A percentile compares a stretch with the other conserved stretches of the same genome.
Evolutionary conservation across 2,888 invertebrate genomes (phyloP).

Genomic region (Priocnemis perturbator): DNA sequence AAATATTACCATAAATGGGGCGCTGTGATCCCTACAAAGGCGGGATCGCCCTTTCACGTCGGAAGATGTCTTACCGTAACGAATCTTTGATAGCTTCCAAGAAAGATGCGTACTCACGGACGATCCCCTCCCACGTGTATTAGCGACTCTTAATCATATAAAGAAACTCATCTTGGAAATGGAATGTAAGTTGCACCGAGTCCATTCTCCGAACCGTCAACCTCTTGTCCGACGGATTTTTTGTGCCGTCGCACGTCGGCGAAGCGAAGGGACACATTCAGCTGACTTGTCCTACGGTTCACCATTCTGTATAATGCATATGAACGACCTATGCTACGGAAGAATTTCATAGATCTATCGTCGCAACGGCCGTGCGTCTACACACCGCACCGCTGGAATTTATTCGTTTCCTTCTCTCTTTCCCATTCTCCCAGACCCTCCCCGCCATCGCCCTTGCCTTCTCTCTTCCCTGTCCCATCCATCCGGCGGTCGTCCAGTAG

Average conservation of each 20-base stretch:
- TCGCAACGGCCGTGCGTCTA: neutral
- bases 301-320: neutral
- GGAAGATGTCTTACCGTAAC: neutral
- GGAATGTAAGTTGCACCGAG: no score
- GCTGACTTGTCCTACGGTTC: no score
- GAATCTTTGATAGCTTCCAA: conserved; percentile 15
- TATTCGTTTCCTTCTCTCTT: neutral
- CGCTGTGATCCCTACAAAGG: conserved; percentile 20
- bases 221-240: no score
- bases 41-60: conserved; percentile 21
- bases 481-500: conserved; percentile 34
- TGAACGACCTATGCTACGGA: neutral
- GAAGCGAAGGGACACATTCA: no score
- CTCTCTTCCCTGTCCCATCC: conserved; percentile 14
- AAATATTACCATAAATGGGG: conserved; percentile 51
- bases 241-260: no score
- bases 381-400: neutral
- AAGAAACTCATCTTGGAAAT: no score
- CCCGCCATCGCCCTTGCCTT: conserved; percentile 27
- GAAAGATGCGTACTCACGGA: neutral
- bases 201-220: no score
- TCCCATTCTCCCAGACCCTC: conserved; percentile 7
- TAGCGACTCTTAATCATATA: neutral
- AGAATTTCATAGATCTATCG: conserved; percentile 26
- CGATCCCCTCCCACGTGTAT: neutral